Percentiles rank a stretch among this genome's conserved stretches.
Conservation (phyloP, 2,113 vertebrate genomes). For the Sander vitreus region DNA sequence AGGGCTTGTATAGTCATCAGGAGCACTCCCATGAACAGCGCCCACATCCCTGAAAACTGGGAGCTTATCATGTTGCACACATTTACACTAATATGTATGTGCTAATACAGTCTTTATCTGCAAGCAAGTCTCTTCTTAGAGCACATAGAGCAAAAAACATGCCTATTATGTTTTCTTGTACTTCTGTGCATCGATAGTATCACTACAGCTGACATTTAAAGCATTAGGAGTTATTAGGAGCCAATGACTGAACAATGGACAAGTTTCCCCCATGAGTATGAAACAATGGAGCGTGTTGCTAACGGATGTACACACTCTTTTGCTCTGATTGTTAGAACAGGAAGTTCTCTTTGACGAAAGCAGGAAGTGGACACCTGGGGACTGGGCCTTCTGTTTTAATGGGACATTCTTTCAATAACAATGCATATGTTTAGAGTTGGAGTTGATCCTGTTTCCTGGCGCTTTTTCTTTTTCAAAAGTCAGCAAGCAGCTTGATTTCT, state of each 20-base stretch:
- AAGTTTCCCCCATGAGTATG: conserved; percentile 43
- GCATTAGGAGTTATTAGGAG: conserved; percentile 15
- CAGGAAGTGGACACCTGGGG: conserved; percentile 80
- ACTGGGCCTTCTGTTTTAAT: conserved; percentile 56
- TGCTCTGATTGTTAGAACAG: conserved; percentile 74
- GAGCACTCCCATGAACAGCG: conserved; percentile 20
- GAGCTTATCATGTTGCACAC: conserved; percentile 28
- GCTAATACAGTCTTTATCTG: conserved; percentile 30
- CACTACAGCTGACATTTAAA: conserved; percentile 42
- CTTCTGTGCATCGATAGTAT: conserved; percentile 42
- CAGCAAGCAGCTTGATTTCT: conserved; percentile 32
- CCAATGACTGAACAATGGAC: conserved; percentile 62
- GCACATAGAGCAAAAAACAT: not conserved
- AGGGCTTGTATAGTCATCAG: not conserved
- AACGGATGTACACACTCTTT: conserved; percentile 64
- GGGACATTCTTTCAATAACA: conserved; percentile 75
- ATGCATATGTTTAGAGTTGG: conserved; percentile 69
- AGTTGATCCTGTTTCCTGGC: conserved; percentile 65
- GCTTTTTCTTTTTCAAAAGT: conserved; percentile 17
- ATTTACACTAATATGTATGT: conserved; percentile 12
- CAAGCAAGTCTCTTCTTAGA: conserved; percentile 19
- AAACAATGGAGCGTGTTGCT: conserved; percentile 72
- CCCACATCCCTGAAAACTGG: conserved; percentile 29
- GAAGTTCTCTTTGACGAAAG: conserved; percentile 74
- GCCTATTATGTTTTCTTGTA: conserved; percentile 13